Conservation (phyloP, 2,113 vertebrate genomes). For the Cardinalis cardinalis region DNA sequence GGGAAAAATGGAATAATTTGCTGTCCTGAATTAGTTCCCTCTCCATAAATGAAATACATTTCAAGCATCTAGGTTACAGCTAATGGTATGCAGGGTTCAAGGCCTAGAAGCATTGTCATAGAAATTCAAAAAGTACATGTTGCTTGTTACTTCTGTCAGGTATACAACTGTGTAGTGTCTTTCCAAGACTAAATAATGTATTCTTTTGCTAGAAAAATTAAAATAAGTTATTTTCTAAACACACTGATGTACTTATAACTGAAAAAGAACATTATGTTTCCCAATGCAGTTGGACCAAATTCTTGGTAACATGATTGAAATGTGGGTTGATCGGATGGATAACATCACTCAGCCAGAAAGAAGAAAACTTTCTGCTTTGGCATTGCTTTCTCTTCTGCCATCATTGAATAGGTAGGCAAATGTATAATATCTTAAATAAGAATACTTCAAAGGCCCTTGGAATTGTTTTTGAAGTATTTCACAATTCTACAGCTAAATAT, state of each 20-base stretch:
- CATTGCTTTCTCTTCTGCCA: constrained; percentile 90
- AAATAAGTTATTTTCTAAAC: background rate
- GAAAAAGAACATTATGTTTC: background rate
- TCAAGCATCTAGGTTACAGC: background rate
- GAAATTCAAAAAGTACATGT: background rate
- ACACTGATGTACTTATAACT: background rate
- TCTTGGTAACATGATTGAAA: constrained; percentile 91
- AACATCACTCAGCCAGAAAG: constrained; percentile 98
- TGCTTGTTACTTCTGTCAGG: background rate
- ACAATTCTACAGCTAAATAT: background rate
- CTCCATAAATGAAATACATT: background rate
- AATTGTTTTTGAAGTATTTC: background rate
- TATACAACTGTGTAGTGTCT: background rate
- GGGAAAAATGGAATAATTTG: background rate
- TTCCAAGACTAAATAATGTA: background rate
- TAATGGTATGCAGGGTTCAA: background rate
- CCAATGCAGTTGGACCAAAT: constrained; percentile 83
- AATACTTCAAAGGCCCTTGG: background rate
- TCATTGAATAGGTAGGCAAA: constrained; percentile 85
- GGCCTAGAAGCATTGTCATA: background rate
- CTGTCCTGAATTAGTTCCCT: background rate
- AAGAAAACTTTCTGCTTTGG: constrained; percentile 93
- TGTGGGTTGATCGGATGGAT: constrained; percentile 99
- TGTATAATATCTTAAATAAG: background rate
- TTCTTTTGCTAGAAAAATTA: background rate